Evolutionary conservation across 2,888 invertebrate genomes (phyloP), one percentile per base, ranked within the genome.

Genomic region (Dione vanillae): DNA sequence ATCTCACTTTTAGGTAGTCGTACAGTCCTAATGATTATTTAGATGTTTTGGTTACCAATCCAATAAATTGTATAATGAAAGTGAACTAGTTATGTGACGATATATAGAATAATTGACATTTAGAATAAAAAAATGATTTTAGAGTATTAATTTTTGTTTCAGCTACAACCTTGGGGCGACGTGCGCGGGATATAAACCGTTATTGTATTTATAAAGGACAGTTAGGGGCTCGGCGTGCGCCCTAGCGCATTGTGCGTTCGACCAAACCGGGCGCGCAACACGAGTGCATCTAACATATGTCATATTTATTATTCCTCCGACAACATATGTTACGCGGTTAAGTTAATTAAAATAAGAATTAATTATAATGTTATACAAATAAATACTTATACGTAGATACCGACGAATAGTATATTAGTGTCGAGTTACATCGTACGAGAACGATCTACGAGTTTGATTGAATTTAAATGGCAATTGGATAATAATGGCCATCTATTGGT

Each of bases 131-230:
- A 27, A 27, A 3, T 5, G 27, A 27, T 27, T 27, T 27, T 27
- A 27, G 27, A 37, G 5, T n/a, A 6, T 19, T 19, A 37, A 67
- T 43, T 59, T 59, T 41, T n/a, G 11, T 43, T 52, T 61, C 45
- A 52, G 43, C 54, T n/a, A 27, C 73, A 76, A 19, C 75, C 75
- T 75, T 73, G 56, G 40, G 43, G 71, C 41, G 27, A 14, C 5
- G 47, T 49, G 64, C 11, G 62, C 65, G 74, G 68, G 51, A 70
- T 70, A 74, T 71, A 69, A 74, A 66, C 75, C 70, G 73, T 70
- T 70, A 73, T 73, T 70, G 71, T 73, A 72, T 75, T 70, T 74
- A 69, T 74, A 73, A 76, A 75, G 75, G 75, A 75, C 73, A 70
- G 47, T 68, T 73, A 68, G 71, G 65, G 75, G 75, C 71, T 73